Evolutionary conservation across 2,113 vertebrate genomes (phyloP), one percentile per base, ranked within the genome.

Genomic region (Atlantisia rogersi): DNA sequence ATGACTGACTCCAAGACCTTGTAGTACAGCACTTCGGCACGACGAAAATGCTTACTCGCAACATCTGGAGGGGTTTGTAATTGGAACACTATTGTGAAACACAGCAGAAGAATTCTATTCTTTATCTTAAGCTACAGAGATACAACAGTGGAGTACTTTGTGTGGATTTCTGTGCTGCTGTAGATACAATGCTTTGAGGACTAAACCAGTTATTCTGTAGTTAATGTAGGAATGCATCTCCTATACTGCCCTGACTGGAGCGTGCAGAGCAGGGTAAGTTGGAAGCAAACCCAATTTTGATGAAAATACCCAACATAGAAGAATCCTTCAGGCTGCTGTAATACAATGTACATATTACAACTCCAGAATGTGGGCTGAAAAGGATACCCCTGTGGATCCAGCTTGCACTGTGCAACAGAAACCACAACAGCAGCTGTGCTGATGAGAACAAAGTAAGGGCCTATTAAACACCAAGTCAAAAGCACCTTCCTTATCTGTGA

Each of bases 21-120:
- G 97, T 99, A 99, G 96, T 99, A 99, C 8, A 99, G 98, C 63
- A 98, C 98, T 95, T 99, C 99, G 9, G 99, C 98, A 94, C 98
- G 98, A 75, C 98, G 97, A 84, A 99, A 99, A 83, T 98, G 98
- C 97, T 98, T 99, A 86, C 98, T 98, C 28, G 98, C 97, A 96
- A 98, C 96, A 90, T 99, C 99, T 99, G 98, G 86, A 97, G 53
- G 90, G 53, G 92, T 59, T 77, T 64, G 31, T 87, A 46, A 76
- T 8, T 89, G 37, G 90, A 86, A 76, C 52, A 85, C 31, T 65
- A 50, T 15, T 68, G 79, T 79, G 62, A 96, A 86, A 77, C 35
- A 12, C 2, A 2, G 19, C n/a, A 19, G 15, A 74, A n/a, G 1
- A 26, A 50, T 11, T 42, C 5, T 2, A 12, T 28, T 44, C 37